Conservation (phyloP, 2,888 invertebrate species). For the Sepioteuthis lessoniana region DNA sequence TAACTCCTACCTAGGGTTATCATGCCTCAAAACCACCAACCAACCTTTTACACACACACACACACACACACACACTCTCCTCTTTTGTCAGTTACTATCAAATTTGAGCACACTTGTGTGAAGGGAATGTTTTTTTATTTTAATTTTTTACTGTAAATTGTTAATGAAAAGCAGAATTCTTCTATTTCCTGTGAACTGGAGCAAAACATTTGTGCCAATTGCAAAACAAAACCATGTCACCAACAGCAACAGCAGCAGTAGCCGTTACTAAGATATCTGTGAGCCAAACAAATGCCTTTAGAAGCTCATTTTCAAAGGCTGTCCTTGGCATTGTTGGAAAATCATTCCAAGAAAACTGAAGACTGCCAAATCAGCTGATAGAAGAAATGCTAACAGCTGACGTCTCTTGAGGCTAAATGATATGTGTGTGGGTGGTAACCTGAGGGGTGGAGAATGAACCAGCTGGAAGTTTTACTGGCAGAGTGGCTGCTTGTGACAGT, state of each 20-base stretch:
- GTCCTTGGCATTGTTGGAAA: background rate
- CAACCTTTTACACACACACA: too few relatives aligned
- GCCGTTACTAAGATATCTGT: too few relatives aligned
- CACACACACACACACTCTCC: too few relatives aligned
- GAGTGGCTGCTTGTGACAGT: background rate
- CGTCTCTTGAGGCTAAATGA: background rate
- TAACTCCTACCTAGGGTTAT: too few relatives aligned
- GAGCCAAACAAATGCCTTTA: background rate
- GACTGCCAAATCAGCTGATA: background rate
- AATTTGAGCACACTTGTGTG: too few relatives aligned
- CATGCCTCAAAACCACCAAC: too few relatives aligned
- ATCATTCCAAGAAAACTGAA: background rate
- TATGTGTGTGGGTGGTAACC: constrained; percentile 12
- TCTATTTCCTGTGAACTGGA: background rate
- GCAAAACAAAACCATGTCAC: background rate
- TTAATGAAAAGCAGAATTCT: background rate
- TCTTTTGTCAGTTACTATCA: too few relatives aligned
- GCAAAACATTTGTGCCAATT: background rate
- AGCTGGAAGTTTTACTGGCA: background rate
- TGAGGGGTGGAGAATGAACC: background rate
- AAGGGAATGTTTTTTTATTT: background rate
- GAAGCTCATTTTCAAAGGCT: background rate
- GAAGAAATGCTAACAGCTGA: background rate
- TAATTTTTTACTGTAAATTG: background rate
- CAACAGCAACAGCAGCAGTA: background rate